Conservation (phyloP, 2,797 vertebrate species). For the Etheostoma nigrum region DNA sequence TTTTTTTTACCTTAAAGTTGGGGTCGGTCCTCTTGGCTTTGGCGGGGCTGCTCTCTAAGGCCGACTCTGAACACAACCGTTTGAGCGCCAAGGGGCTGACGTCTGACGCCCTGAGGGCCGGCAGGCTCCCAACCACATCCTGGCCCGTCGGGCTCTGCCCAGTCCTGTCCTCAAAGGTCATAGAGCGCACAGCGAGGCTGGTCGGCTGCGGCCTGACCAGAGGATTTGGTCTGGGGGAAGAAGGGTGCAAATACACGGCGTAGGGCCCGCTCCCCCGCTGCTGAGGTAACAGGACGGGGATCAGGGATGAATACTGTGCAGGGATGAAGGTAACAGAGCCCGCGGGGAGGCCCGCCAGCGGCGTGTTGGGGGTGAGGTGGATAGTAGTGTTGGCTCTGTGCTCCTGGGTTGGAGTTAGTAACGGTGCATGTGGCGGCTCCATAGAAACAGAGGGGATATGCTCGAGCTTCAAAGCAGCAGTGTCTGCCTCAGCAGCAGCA, state of each 20-base stretch:
- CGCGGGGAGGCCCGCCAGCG: slow-evolving; percentile 69
- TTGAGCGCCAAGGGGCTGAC: slow-evolving; percentile 79
- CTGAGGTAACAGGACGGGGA: slow-evolving; percentile 89
- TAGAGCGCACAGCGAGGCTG: slow-evolving; percentile 86
- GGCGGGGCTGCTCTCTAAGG: slow-evolving; percentile 72
- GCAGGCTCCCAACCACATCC: background rate
- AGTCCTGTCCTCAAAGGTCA: slow-evolving; percentile 83
- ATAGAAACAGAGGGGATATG: slow-evolving; percentile 21
- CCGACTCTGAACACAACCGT: slow-evolving; percentile 69
- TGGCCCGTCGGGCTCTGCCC: slow-evolving; percentile 52
- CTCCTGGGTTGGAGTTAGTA: slow-evolving; percentile 61
- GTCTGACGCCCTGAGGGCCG: slow-evolving; percentile 20
- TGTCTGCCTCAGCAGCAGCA: slow-evolving; percentile 32
- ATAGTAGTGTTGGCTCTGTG: slow-evolving; percentile 43
- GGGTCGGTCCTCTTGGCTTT: slow-evolving; percentile 71
- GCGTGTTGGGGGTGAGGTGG: slow-evolving; percentile 53
- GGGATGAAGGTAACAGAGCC: slow-evolving; percentile 69
- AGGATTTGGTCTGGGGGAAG: slow-evolving; percentile 82
- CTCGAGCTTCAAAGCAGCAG: slow-evolving; percentile 42
- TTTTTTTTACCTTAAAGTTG: slow-evolving; percentile 71
- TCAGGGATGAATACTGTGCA: slow-evolving; percentile 82
- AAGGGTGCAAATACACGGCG: slow-evolving; percentile 88
- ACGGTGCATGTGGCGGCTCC: slow-evolving; percentile 43
- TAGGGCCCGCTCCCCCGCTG: slow-evolving; percentile 82
- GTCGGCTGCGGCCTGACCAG: slow-evolving; percentile 82